Conservation (phyloP, 2,888 invertebrate species). For the Hedychridium roseum region DNA sequence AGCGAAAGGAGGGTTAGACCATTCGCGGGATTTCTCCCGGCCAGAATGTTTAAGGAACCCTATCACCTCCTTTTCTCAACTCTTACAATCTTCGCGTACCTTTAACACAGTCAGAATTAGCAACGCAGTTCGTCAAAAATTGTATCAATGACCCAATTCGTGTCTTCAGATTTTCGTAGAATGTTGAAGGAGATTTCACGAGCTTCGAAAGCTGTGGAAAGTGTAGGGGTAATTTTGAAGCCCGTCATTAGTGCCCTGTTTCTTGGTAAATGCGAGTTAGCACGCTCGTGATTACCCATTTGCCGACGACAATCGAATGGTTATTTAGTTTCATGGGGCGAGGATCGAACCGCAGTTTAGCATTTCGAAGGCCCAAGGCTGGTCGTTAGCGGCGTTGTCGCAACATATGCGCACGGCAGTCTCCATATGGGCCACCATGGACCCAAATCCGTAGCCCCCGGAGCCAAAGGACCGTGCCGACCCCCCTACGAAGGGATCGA, state of each 20-base stretch:
- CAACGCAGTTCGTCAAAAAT: too few species aligned
- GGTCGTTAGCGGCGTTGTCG: conserved; percentile 63
- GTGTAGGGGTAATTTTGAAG: too few species aligned
- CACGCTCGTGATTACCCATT: conserved; percentile 50
- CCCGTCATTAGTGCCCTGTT: too few species aligned
- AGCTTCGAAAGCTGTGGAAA: too few species aligned
- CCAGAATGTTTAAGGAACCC: conserved; percentile 51
- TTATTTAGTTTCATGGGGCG: conserved; percentile 58
- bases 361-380: conserved; percentile 58
- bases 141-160: too few species aligned
- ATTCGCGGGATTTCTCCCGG: conserved; percentile 46
- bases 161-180: too few species aligned
- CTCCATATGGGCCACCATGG: conserved; percentile 61
- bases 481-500: conserved; percentile 42
- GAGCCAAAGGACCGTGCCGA: conserved; percentile 33
- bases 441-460: conserved; percentile 46
- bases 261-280: conserved; percentile 23
- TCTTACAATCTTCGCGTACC: too few species aligned
- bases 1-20: conserved; percentile 37
- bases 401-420: conserved; percentile 63
- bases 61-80: conserved; percentile 30
- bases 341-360: conserved; percentile 59
- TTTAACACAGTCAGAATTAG: too few species aligned
- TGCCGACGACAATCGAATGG: conserved; percentile 57
- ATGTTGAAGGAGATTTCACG: too few species aligned